Conservation (phyloP, 92 coral and sea anemone genomes). For the Parazoanthus darwini region DNA sequence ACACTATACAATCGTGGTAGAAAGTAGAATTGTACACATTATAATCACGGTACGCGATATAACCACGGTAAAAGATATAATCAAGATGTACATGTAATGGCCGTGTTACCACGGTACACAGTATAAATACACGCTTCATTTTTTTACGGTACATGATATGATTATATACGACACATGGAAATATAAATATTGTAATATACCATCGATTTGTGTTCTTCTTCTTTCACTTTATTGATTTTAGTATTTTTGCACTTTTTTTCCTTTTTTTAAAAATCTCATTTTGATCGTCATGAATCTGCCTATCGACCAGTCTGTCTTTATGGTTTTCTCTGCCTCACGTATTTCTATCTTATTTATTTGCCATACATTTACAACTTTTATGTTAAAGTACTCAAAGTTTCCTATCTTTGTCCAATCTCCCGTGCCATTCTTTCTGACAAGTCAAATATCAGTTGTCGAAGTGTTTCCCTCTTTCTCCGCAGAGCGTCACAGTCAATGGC, state of each 20-base stretch:
- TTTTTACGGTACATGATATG: neutral
- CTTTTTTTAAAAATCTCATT: too few relatives aligned
- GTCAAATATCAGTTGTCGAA: neutral
- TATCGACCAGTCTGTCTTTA: neutral
- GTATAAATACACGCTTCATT: too few relatives aligned
- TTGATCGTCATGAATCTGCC: neutral
- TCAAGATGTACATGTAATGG: neutral
- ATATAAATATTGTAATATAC: too few relatives aligned
- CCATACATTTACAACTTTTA: neutral
- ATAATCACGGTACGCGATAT: neutral
- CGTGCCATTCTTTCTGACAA: neutral
- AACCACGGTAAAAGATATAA: neutral
- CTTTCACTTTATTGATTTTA: too few relatives aligned
- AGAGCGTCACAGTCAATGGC: conserved; percentile 25
- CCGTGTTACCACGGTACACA: neutral
- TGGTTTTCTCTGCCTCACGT: neutral
- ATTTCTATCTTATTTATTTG: too few relatives aligned
- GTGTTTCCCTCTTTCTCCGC: neutral
- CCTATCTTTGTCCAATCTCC: neutral
- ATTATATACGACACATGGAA: neutral
- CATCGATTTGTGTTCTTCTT: too few relatives aligned
- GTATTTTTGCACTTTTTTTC: too few relatives aligned
- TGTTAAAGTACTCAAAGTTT: neutral
- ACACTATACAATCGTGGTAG: neutral
- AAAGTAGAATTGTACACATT: neutral